Evolutionary conservation across 2,797 vertebrate species (phyloP), one percentile per base, ranked within the genome.

Genomic region (Sardinella longiceps): DNA sequence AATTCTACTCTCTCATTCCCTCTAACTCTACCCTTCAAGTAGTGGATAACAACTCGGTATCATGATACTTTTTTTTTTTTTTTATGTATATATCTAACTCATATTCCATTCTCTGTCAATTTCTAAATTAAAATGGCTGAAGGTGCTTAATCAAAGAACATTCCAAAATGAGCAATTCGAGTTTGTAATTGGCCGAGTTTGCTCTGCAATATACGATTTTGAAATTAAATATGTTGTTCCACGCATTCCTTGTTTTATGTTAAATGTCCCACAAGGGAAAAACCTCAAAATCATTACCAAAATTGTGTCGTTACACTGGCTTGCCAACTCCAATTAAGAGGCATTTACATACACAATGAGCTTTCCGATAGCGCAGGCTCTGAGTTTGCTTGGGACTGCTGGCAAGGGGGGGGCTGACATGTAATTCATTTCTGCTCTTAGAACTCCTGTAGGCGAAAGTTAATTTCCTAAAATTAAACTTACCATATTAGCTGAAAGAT

Each of bases 381-480:
- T 87, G 83, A 88, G 89, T 74, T 88, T 77, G 90, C 91, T 81
- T 84, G 86, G 84, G 84, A 87, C 90, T 70, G 43, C 56, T 85
- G 88, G 92, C 92, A 89, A 84, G 15, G 80, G 87, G 87, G 90
- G 81, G 87, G 89, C 88, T 91, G 89, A 92, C 89, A 88, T 90
- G 85, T 90, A 92, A 86, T 93, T 92, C 81, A 88, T 91, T 92
- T 93, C 82, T 86, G 92, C 95, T 94, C 37, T 85, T 88, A 94
- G 94, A 90, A 92, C 90, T 37, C 93, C 94, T 95, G 88, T 87
- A 91, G 94, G 94, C 93, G 81, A 94, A 92, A 94, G 93, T 94
- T 94, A 91, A 94, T 95, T 95, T 95, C 90, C 93, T 93, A 91
- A 94, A 95, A 95, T 95, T 92, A 94, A 95, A 93, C 91, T 93